Evolutionary conservation across 2,797 vertebrate species (phyloP), one percentile per base, ranked within the genome.

Genomic region (Intellagama lesueurii): DNA sequence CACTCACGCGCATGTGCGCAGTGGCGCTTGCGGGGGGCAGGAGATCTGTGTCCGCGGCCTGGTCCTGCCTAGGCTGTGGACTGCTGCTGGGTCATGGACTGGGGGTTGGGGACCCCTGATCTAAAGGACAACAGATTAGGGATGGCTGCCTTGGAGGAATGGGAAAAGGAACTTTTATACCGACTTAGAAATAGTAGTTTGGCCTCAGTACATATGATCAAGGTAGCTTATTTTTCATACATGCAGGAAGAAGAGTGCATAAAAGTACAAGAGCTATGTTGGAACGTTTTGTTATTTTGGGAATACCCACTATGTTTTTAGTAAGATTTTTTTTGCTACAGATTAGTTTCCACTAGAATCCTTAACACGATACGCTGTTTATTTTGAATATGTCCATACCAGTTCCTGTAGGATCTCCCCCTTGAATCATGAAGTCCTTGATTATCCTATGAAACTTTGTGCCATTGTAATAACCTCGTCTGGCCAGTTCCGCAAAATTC

Each of bases 371-470:
- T 35, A 30, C 30, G 52, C 60, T 49, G 32, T 24, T 5, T 9
- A 7, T 0, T 30, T 5, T 1, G 1, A 69, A 40, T 17, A 5
- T 66, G 44, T 86, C 60, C 92, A 90, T 91, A 98, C 98, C 98
- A 95, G 98, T 99, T 44, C 97, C 98, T 3, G 98, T 99, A 0
- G 98, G 98, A 93, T 99, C 98, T 69, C 98, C 98, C 3, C 98
- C 98, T 83, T 99, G 98, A 87, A 99, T 98, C 98, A 99, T 99
- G 96, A 99, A 99, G 89, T 99, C 98, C 94, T 98, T 98, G 94
- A 99, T 99, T 93, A 99, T 96, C 22, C 99, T 96, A 92, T 99
- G 98, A 94, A 99, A 99, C 92, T 98, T 98, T 28, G 98, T 99
- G 89, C 97, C 98, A n/a, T 97, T 99, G 96, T 98, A 99, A 94